A percentile compares a stretch with the other conserved stretches of the same genome.
These are phyloP conservation scores for Melanargia galathea DNA, from an alignment of 2,888 invertebrate species.

Conservation along the genomic window DNA sequence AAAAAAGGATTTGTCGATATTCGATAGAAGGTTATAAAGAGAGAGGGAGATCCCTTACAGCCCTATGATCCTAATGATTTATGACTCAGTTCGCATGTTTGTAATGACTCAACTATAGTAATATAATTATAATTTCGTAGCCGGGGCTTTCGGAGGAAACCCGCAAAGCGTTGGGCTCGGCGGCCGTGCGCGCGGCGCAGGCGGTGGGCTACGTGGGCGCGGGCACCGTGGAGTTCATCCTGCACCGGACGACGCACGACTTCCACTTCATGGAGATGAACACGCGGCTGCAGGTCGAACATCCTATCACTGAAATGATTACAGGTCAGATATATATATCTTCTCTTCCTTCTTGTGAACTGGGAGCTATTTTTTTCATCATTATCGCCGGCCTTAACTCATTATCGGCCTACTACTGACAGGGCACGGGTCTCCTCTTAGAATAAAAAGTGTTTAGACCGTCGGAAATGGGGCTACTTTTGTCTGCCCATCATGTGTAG, in stretches of 20 bases:
- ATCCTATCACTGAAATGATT: conserved; percentile 98
- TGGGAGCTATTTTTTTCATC: no score
- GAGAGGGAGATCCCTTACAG: no score
- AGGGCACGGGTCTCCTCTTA: no score
- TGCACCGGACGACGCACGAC: conserved; percentile 91
- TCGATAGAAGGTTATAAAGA: no score
- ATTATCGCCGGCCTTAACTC: background rate
- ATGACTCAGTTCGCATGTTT: no score
- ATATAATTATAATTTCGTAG: conserved; percentile 68
- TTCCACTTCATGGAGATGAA: conserved; percentile 99
- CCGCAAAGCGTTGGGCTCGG: conserved; percentile 89
- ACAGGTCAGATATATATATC: conserved; percentile 85
- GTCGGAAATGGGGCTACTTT: no score
- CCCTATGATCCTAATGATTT: no score
- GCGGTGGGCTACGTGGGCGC: conserved; percentile 99
- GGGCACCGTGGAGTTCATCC: conserved; percentile 98
- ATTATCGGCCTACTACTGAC: no score
- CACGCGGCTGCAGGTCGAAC: conserved; percentile 96
- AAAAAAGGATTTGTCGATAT: no score
- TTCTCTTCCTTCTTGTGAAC: background rate
- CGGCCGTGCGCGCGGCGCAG: conserved; percentile 96
- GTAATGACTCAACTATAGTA: no score
- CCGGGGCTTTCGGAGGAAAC: conserved; percentile 91
- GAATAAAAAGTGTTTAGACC: no score
- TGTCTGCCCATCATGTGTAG: no score